These are phyloP conservation scores for Sinodicranocentrus sp. DNA, from an alignment of 2,888 invertebrate species.

Conservation along the genomic window DNA sequence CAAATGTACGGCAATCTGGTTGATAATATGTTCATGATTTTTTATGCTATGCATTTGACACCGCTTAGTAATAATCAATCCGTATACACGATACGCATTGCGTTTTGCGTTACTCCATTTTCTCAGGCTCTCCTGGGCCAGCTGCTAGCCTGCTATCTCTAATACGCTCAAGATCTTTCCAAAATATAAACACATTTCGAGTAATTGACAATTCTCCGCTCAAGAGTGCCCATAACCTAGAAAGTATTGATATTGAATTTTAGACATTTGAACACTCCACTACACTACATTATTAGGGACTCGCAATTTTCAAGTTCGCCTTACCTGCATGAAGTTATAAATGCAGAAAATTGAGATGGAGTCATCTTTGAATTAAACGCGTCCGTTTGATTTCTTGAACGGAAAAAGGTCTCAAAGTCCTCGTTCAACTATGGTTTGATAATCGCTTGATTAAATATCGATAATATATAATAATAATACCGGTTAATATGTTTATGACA, in stretches of 20 bases:
- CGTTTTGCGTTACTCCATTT: too few relatives aligned
- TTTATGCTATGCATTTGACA: too few relatives aligned
- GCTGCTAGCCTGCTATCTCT: neutral
- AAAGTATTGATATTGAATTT: neutral
- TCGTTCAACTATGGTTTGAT: constrained; percentile 20
- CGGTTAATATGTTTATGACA: neutral
- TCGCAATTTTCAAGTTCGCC: too few relatives aligned
- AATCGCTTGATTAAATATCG: too few relatives aligned
- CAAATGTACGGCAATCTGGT: too few relatives aligned
- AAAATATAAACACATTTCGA: constrained; percentile 23
- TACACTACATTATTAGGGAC: too few relatives aligned
- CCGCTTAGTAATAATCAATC: too few relatives aligned
- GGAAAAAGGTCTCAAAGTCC: constrained; percentile 23
- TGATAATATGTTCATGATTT: too few relatives aligned
- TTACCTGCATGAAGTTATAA: constrained; percentile 47
- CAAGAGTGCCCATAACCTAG: constrained; percentile 18
- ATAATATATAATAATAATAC: neutral
- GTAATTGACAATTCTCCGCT: constrained; percentile 15
- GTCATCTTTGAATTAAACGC: constrained; percentile 43
- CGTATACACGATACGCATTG: too few relatives aligned
- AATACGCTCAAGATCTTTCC: constrained; percentile 53
- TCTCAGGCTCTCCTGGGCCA: neutral
- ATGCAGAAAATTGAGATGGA: constrained; percentile 35
- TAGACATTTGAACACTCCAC: too few relatives aligned
- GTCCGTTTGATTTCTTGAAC: neutral